Evolutionary conservation across 2,888 invertebrate species (phyloP).

Genomic region (Protula sp.): DNA sequence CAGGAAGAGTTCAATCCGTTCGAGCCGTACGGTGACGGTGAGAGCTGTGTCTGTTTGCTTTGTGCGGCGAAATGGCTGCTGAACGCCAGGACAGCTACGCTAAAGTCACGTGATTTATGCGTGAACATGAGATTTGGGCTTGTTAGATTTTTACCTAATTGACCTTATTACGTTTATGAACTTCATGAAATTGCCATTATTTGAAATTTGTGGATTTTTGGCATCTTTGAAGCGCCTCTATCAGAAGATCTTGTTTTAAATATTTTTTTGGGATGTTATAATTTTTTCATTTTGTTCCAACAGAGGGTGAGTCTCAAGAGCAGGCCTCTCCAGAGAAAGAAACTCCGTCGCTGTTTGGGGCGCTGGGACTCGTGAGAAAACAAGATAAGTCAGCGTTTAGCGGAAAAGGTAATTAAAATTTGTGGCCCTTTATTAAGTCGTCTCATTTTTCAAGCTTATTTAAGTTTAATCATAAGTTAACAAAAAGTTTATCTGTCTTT

Average conservation of each 20-base stretch:
- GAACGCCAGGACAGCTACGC: background rate
- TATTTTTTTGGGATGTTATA: too few relatives aligned
- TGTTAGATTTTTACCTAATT: background rate
- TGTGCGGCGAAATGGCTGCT: background rate
- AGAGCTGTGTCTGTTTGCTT: background rate
- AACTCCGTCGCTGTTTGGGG: slow-evolving; percentile 41
- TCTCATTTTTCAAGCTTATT: too few relatives aligned
- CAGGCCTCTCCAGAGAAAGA: slow-evolving; percentile 32
- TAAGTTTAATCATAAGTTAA: too few relatives aligned
- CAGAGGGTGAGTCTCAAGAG: slow-evolving; percentile 9
- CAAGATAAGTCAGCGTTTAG: slow-evolving; percentile 3
- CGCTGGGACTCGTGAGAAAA: slow-evolving; percentile 45
- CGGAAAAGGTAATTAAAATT: background rate
- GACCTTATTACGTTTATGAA: background rate
- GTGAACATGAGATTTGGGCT: background rate
- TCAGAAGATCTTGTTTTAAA: too few relatives aligned
- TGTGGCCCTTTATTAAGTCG: too few relatives aligned
- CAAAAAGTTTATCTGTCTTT: too few relatives aligned
- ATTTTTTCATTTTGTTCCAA: background rate
- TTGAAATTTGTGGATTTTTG: too few relatives aligned
- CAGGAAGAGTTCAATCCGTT: slow-evolving; percentile 22
- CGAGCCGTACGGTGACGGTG: slow-evolving; percentile 20
- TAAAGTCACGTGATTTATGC: background rate
- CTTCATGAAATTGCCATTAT: background rate
- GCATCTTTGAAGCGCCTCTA: too few relatives aligned